phyloP scores from a whole-genome alignment of 2,888 invertebrate species.

The Unio pictorum region DNA sequence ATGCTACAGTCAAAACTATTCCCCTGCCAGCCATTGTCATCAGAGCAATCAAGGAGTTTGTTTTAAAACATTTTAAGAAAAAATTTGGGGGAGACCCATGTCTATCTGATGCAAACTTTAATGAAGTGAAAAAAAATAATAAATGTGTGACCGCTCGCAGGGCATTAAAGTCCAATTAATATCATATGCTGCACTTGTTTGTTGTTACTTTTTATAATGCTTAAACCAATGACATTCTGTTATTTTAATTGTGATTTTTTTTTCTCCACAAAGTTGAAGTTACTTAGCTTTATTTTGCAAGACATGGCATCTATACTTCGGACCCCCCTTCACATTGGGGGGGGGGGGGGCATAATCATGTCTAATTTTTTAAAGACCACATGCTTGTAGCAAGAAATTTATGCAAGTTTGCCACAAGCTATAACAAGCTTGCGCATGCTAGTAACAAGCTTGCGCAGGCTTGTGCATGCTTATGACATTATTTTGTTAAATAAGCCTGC shows the following conservation, averaged over 20 bases:
- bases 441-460: too few relatives aligned
- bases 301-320: too few relatives aligned
- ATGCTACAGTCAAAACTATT: neutral
- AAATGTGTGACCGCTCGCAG: conserved; percentile 11
- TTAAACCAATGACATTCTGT: neutral
- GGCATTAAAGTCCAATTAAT: conserved; percentile 5
- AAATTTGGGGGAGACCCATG: neutral
- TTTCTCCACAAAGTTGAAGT: too few relatives aligned
- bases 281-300: too few relatives aligned
- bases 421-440: too few relatives aligned
- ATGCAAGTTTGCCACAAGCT: too few relatives aligned
- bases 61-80: conserved; percentile 3
- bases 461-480: too few relatives aligned
- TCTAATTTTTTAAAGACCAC: too few relatives aligned
- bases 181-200: neutral
- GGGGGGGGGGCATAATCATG: too few relatives aligned
- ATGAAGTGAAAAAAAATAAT: conserved; percentile 11
- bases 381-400: too few relatives aligned
- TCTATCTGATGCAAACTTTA: conserved; percentile 6
- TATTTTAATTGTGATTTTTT: neutral
- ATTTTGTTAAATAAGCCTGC: too few relatives aligned
- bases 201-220: neutral
- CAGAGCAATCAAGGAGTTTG: conserved; percentile 4
- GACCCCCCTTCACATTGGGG: too few relatives aligned
- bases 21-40: neutral